Conservation (phyloP, 37 sponge, comb jelly and placozoan genomes). For the Ephydatia muelleri region DNA sequence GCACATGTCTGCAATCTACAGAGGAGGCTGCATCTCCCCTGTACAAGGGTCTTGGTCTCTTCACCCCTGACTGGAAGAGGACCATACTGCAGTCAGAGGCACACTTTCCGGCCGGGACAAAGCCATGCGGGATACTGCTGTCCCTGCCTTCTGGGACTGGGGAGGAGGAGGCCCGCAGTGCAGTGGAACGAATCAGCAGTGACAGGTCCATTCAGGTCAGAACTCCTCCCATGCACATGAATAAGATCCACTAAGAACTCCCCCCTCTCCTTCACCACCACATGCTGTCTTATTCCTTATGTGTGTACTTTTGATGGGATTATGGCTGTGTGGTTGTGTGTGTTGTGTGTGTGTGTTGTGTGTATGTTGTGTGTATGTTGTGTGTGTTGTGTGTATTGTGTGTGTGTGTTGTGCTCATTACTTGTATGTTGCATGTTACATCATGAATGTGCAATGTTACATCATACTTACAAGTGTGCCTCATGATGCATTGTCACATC, state of each 20-base stretch:
- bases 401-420: too few relatives aligned
- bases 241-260: too few relatives aligned
- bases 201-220: background rate
- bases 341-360: too few relatives aligned
- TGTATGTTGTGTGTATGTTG: too few relatives aligned
- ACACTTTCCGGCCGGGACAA: conserved; percentile 29
- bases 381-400: too few relatives aligned
- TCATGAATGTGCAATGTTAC: too few relatives aligned
- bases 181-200: background rate
- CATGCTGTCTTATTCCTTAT: too few relatives aligned
- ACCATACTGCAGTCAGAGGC: background rate
- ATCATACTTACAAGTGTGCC: too few relatives aligned
- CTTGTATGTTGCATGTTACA: too few relatives aligned
- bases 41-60: background rate
- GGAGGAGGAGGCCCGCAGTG: background rate
- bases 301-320: too few relatives aligned
- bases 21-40: background rate
- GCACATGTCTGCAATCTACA: conserved; percentile 2
- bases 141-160: background rate
- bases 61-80: conserved; percentile 39
- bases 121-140: conserved; percentile 18
- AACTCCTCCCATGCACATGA: background rate
- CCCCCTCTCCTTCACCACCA: background rate
- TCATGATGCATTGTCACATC: too few relatives aligned
- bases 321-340: too few relatives aligned